Evolutionary conservation across 2,113 vertebrate genomes (phyloP), one percentile per base, ranked within the genome.

Genomic region (Montifringilla adamsi): DNA sequence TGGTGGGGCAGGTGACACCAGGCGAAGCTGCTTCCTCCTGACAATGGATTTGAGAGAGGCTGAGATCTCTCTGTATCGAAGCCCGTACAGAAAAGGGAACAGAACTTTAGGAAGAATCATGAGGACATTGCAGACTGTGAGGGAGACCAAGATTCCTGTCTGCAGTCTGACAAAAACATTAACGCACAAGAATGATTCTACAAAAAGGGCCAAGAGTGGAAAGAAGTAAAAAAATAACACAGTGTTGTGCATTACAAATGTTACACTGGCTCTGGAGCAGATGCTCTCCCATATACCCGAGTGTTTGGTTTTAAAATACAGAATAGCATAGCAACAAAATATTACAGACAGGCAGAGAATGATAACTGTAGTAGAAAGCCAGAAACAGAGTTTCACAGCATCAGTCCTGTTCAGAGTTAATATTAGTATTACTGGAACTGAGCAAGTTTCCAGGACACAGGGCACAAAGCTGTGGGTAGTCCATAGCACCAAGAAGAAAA

Each of bases 191-290:
- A 98, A 83, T 7, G 98, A 97, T 79, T 98, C 97, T 22, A 98
- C 83, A 30, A 98, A 90, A 69, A 98, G 66, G 30, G 97, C 89
- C 89, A 98, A 43, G 73, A 98, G 96, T 41, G 98, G 98, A 59
- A 97, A 97, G 77, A 98, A 98, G 53, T 98, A 97, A 83, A 98
- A 98, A 93, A 98, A 97, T 17, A 98, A 81, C 47, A 98, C 95
- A 22, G 97, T 97, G 86, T 98, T 98, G 88, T 98, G 98, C 96
- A 98, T 97, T 67, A 98, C 59, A 84, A 98, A 98, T 3, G 98
- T 98, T 52, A 98, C 97, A 26, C 93, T 98, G 50, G 98, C 98
- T 90, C 98, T 97, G 91, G 95, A 98, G 95, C 75, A 98, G 81
- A 93, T 80, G 28, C 95, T 96, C 23, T 95, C 90, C 98, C 98